Percentiles rank a stretch among this genome's conserved stretches.
Evolutionary conservation across 92 coral and sea anemone species (phyloP).

Genomic region (Epizoanthus stellaris): DNA sequence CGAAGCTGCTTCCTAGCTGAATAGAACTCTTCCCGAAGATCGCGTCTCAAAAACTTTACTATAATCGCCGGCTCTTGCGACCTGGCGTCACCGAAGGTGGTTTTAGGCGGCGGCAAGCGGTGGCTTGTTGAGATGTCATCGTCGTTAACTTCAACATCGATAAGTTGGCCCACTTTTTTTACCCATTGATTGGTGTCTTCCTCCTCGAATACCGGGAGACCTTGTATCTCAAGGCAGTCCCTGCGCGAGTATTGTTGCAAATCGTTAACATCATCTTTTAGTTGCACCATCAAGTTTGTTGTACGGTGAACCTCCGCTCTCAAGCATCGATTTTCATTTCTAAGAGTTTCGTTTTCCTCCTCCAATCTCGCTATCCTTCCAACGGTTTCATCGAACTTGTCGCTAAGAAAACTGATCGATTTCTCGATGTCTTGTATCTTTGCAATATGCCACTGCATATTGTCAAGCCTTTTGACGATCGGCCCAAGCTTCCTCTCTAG

Average conservation of each 20-base stretch:
- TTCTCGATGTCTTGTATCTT: slow-evolving; percentile 1
- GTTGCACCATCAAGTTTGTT: slow-evolving; percentile 9
- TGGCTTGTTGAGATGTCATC: slow-evolving; percentile 16
- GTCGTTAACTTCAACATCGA: slow-evolving; percentile 24
- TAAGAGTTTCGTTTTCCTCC: no score
- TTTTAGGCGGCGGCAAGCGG: background rate
- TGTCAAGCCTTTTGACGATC: background rate
- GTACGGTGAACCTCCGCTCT: slow-evolving; percentile 17
- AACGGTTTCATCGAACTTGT: background rate
- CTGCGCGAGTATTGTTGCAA: slow-evolving; percentile 26
- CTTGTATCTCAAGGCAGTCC: slow-evolving; percentile 8
- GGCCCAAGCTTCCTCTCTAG: background rate
- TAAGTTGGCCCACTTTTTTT: slow-evolving; percentile 1
- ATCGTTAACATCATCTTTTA: slow-evolving; percentile 10
- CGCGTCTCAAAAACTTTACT: slow-evolving; percentile 26
- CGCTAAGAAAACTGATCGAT: background rate
- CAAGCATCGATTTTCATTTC: slow-evolving; percentile 10
- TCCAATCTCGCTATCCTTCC: no score
- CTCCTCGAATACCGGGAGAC: background rate
- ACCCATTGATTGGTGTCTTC: slow-evolving; percentile 26
- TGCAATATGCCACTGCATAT: background rate
- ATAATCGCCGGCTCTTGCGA: slow-evolving; percentile 18
- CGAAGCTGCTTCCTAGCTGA: slow-evolving; percentile 25
- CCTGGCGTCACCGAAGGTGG: background rate
- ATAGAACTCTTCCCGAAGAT: slow-evolving; percentile 33